Evolutionary conservation across 1,140 invertebrate genomes (phyloP).

Genomic region (Apis mellifera): DNA sequence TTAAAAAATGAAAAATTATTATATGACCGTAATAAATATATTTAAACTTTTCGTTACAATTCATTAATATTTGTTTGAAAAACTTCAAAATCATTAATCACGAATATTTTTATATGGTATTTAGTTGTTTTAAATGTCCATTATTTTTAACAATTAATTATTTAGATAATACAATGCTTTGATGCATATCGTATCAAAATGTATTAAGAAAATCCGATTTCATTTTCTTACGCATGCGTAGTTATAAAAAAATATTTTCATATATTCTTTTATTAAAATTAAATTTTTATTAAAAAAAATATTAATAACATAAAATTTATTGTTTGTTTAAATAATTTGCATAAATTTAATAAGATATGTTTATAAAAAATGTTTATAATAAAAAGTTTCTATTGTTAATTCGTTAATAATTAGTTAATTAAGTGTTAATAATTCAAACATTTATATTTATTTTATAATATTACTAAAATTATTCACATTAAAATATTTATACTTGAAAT

Average conservation of each 20-base stretch:
- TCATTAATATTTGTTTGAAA: background rate
- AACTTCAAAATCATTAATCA: background rate
- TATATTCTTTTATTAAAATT: background rate
- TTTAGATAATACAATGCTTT: background rate
- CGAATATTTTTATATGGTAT: background rate
- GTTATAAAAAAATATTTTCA: background rate
- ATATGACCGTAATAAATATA: background rate
- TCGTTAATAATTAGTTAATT: background rate
- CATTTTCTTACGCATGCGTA: slow-evolving; percentile 29
- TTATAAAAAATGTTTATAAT: background rate
- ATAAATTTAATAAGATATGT: background rate
- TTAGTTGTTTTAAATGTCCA: background rate
- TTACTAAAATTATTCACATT: background rate
- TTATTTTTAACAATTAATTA: background rate
- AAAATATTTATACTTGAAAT: background rate
- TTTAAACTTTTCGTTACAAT: background rate
- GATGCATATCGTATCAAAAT: slow-evolving; percentile 19
- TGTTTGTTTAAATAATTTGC: background rate
- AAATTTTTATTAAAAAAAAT: background rate
- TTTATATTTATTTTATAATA: background rate
- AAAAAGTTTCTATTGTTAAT: background rate
- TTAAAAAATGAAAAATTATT: background rate
- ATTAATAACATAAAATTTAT: background rate
- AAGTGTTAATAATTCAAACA: background rate
- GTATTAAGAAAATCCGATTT: background rate